Evolutionary conservation across 35 echinoderm and acorn worm genomes (phyloP).

Genomic region (Chiridota heheva): DNA sequence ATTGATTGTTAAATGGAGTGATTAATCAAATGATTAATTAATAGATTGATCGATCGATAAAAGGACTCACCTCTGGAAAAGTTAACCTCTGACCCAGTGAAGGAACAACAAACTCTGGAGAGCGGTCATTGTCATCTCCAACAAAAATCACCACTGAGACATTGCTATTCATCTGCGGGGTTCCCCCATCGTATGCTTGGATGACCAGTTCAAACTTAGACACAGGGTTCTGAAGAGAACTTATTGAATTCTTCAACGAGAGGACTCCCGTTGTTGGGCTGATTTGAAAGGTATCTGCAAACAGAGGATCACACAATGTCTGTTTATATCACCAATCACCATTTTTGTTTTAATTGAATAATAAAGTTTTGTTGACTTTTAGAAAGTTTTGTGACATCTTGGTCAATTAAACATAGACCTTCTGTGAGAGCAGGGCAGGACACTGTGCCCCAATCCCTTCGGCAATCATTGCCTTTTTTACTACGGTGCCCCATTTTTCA

Average conservation of each 20-base stretch:
- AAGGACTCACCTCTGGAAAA: constrained; percentile 72
- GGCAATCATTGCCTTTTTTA: too few relatives aligned
- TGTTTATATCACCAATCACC: too few relatives aligned
- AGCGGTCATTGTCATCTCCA: constrained; percentile 58
- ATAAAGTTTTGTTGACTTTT: too few relatives aligned
- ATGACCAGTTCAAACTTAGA: constrained; percentile 60
- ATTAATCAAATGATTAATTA: too few relatives aligned
- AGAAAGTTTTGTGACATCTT: too few relatives aligned
- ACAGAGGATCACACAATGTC: background rate
- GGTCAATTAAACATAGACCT: too few relatives aligned
- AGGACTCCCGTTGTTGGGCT: constrained; percentile 47
- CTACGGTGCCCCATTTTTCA: too few relatives aligned
- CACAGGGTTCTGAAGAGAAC: constrained; percentile 40
- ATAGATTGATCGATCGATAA: too few relatives aligned
- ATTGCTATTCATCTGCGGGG: constrained; percentile 42
- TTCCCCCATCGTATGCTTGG: constrained; percentile 56
- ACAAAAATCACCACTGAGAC: constrained; percentile 49
- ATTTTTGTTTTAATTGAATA: too few relatives aligned
- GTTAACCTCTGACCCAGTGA: constrained; percentile 27
- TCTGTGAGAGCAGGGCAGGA: too few relatives aligned
- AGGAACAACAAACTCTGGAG: constrained; percentile 42
- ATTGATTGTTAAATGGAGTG: too few relatives aligned
- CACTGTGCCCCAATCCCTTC: too few relatives aligned
- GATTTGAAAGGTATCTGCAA: constrained; percentile 62
- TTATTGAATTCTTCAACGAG: constrained; percentile 40